Base-by-base conservation (phyloP, 2,797 vertebrate species). In the Odontamblyopus rebecca region DNA sequence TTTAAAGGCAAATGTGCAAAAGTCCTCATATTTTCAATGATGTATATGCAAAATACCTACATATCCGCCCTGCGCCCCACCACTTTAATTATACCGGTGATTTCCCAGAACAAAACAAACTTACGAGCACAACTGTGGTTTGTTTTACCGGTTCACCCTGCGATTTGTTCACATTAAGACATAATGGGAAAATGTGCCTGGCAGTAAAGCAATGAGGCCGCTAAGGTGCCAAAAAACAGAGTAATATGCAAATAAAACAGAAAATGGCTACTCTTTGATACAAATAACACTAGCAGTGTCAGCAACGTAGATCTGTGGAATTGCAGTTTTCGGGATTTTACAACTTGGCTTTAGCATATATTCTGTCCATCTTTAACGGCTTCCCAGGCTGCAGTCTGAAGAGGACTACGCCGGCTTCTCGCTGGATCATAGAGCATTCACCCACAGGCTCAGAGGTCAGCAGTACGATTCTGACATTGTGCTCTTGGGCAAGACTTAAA, bases 61-160 rank as follows among this genome's bases (percentile, higher is more conserved):
- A 41, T 18, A 18, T 32, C 68, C 44, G 23, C 51, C 67, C 48
- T 13, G 56, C 18, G 62, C 76, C 74, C 68, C 41, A 50, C 63
- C 30, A 51, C 59, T 56, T 71, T 61, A 77, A 74, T 76, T 76
- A 63, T 67, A 72, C 35, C 73, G 61, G 59, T 66, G 41, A 66
- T 67, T 67, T 54, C 48, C 65, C 65, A 29, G 50, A 53, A 67
- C 65, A 67, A 71, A 41, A 15, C 51, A 53, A 61, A 61, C 76
- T 79, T 75, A 68, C 23, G 30, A 66, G 48, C 23, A 53, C 23
- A 30, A 44, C 30, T 69, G 50, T 18, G 8, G 5, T 19, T 19
- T 53, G 54, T 32, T 29, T 53, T 16, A 57, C 13, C 6, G 59
- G 7, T 44, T 16, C 30, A 62, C 41, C 27, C 69, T 64, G 61